Percentiles rank a stretch among this genome's conserved stretches.
These are phyloP conservation scores for Cettia cetti DNA, from an alignment of 2,113 vertebrate genomes.

Conservation along the genomic window DNA sequence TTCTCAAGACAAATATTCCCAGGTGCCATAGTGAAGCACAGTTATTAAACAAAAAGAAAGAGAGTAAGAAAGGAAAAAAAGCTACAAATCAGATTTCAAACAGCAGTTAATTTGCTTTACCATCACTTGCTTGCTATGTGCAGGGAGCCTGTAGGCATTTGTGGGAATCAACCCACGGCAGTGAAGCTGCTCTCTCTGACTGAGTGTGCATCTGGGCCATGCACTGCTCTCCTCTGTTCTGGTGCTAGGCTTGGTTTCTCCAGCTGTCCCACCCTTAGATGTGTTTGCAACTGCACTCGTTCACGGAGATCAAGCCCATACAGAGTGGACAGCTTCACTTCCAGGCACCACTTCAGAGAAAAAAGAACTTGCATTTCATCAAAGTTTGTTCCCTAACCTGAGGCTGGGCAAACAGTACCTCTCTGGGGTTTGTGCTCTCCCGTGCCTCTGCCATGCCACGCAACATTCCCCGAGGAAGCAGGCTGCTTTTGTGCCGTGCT, in stretches of 20 bases:
- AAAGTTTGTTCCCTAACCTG: neutral
- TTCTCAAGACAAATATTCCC: neutral
- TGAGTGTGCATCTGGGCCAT: rapidly evolving
- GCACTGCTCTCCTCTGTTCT: neutral
- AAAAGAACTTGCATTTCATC: neutral
- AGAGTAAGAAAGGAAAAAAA: neutral
- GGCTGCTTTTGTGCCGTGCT: neutral
- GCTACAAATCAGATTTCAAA: neutral
- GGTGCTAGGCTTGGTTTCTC: neutral
- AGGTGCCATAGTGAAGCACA: neutral
- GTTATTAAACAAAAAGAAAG: neutral
- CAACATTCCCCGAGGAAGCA: neutral
- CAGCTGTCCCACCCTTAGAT: rapidly evolving
- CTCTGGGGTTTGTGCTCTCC: neutral
- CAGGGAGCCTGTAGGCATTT: neutral
- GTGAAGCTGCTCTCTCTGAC: neutral
- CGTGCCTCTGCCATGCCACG: rapidly evolving
- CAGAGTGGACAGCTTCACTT: neutral
- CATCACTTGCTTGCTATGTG: neutral
- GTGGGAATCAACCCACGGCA: neutral
- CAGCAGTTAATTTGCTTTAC: neutral
- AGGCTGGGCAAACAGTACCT: neutral
- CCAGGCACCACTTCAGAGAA: neutral
- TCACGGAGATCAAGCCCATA: neutral
- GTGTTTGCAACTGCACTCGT: rapidly evolving